These are phyloP conservation scores for Xiphophorus couchianus DNA, from an alignment of 2,113 vertebrate species.

Conservation along the genomic window DNA sequence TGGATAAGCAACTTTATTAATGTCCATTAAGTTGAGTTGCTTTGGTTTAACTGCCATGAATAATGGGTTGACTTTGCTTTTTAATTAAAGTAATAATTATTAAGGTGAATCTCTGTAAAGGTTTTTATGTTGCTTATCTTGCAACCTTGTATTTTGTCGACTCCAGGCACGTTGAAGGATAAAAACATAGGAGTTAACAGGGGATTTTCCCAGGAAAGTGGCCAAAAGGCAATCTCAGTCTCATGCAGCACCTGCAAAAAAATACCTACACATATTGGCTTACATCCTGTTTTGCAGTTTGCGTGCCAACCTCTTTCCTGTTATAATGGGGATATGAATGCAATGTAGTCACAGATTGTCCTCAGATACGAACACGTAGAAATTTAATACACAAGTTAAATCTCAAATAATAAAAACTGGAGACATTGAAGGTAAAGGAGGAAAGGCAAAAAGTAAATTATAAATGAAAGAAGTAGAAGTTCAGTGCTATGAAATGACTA, in stretches of 20 bases:
- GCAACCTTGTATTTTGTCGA: conserved; percentile 33
- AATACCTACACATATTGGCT: conserved; percentile 58
- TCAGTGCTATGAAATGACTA: conserved; percentile 42
- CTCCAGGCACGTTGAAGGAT: conserved; percentile 37
- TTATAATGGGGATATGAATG: conserved; percentile 27
- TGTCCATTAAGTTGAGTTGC: conserved; percentile 10
- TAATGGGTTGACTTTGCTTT: not conserved
- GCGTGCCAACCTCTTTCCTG: conserved; percentile 71
- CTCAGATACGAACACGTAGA: conserved; percentile 20
- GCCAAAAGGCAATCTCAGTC: conserved; percentile 62
- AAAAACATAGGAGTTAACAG: conserved; percentile 65
- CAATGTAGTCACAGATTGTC: conserved; percentile 35
- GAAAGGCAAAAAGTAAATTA: conserved; percentile 15
- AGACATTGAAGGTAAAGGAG: conserved; percentile 18
- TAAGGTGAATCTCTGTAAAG: not conserved
- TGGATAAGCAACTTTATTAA: conserved; percentile 14
- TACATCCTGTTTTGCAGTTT: conserved; percentile 78
- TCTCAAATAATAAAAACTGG: conserved; percentile 35
- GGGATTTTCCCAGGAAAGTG: conserved; percentile 55
- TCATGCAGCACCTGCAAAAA: conserved; percentile 69
- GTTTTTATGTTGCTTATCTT: not conserved
- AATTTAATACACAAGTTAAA: conserved; percentile 23
- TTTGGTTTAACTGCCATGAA: not conserved
- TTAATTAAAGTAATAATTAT: not conserved
- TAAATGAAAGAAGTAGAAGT: conserved; percentile 47